Conservation (phyloP, 2,888 invertebrate species). For the Tetragnatha montana region DNA sequence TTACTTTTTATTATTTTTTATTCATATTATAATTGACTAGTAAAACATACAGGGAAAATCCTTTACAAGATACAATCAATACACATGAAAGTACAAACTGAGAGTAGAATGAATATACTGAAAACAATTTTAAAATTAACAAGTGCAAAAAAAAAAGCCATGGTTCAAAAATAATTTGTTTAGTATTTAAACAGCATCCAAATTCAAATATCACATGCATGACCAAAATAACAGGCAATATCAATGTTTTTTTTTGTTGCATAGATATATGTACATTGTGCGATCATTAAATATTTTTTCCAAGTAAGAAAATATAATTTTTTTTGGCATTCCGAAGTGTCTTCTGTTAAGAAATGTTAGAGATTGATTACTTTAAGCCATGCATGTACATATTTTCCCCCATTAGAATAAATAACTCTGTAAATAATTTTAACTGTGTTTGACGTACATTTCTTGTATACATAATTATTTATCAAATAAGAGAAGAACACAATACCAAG, state of each 20-base stretch:
- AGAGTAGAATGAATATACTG: not conserved
- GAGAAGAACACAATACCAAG: not conserved
- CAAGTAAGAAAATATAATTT: not conserved
- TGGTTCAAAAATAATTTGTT: not conserved
- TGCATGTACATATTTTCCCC: not conserved
- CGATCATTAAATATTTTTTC: not conserved
- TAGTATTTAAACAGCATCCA: not conserved
- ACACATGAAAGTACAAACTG: not conserved
- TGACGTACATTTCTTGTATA: not conserved
- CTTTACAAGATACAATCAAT: not conserved
- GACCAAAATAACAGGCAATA: not conserved
- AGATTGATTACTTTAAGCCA: not conserved
- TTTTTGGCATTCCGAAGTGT: not conserved
- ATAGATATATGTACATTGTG: not conserved
- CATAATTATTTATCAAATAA: not conserved
- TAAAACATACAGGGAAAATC: conserved; percentile 5
- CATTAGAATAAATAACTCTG: not conserved
- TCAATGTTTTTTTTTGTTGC: not conserved
- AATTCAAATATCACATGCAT: not conserved
- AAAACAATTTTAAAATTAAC: not conserved
- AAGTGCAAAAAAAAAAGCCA: not conserved
- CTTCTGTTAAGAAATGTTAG: not conserved
- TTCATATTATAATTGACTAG: conserved; percentile 44
- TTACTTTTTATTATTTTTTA: conserved; percentile 40
- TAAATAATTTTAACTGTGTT: not conserved